Evolutionary conservation across 2,113 vertebrate species (phyloP).

Genomic region (Scartelaos histophorus): DNA sequence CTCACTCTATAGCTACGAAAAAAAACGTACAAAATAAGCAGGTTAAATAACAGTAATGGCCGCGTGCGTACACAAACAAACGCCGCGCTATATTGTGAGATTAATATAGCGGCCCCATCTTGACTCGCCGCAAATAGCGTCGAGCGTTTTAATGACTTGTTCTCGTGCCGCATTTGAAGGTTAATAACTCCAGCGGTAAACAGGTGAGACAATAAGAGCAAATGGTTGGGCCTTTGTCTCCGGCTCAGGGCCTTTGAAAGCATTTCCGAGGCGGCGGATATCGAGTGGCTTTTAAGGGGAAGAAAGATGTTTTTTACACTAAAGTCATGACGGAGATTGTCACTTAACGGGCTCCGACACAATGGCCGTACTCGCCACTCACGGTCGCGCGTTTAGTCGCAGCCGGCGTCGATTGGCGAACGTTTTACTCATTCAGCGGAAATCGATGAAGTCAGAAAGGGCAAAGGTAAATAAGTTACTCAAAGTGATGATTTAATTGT

Average conservation of each 20-base stretch:
- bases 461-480: neutral
- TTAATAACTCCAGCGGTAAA: slow-evolving; percentile 2
- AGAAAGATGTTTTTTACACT: slow-evolving; percentile 29
- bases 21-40: slow-evolving; percentile 6
- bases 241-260: slow-evolving; percentile 6
- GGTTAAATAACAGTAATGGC: slow-evolving; percentile 35
- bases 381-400: neutral
- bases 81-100: neutral
- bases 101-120: slow-evolving; percentile 5
- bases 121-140: slow-evolving; percentile 2
- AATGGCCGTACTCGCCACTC: neutral
- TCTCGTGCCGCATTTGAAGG: slow-evolving; percentile 11
- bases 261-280: neutral
- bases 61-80: slow-evolving; percentile 6
- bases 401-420: neutral
- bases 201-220: slow-evolving; percentile 18
- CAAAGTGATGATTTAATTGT: neutral
- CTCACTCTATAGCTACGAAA: slow-evolving; percentile 6
- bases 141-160: neutral
- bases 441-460: neutral
- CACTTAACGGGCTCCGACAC: neutral
- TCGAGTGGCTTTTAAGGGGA: slow-evolving; percentile 5
- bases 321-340: slow-evolving; percentile 8
- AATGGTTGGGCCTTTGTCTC: slow-evolving; percentile 17
- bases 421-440: neutral